phyloP scores from a whole-genome alignment of 2,888 invertebrate genomes.

The Epinotia demarniana region DNA sequence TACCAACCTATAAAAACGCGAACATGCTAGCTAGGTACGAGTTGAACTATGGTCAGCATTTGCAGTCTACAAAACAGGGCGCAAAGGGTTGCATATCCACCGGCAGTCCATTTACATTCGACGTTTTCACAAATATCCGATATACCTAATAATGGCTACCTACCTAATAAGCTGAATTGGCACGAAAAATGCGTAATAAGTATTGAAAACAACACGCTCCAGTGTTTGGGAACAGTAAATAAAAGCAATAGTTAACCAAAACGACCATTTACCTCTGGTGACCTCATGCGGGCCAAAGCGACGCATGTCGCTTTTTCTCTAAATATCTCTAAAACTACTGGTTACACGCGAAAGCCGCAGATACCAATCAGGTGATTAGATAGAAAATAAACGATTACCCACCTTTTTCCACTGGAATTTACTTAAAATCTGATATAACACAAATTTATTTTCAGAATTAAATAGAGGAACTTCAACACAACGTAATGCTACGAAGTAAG shows the following conservation, averaged over 20 bases:
- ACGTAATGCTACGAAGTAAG: background rate
- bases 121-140: too few relatives aligned
- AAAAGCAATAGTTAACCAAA: background rate
- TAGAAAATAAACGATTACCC: constrained; percentile 7
- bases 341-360: background rate
- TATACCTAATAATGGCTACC: background rate
- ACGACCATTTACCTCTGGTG: constrained; percentile 6
- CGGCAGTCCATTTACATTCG: too few relatives aligned
- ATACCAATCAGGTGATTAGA: background rate
- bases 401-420: constrained; percentile 2
- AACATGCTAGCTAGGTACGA: too few relatives aligned
- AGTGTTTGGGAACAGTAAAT: background rate
- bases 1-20: too few relatives aligned
- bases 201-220: background rate
- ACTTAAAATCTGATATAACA: constrained; percentile 1
- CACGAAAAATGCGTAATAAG: background rate
- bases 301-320: constrained; percentile 23
- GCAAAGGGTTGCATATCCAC: too few relatives aligned
- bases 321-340: constrained; percentile 24
- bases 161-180: background rate
- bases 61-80: too few relatives aligned
- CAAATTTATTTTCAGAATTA: background rate
- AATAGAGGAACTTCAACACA: background rate
- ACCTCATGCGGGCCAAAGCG: constrained; percentile 29
- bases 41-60: too few relatives aligned